These are phyloP conservation scores for Dynastes tityus DNA, from an alignment of 2,888 invertebrate genomes.

Conservation along the genomic window DNA sequence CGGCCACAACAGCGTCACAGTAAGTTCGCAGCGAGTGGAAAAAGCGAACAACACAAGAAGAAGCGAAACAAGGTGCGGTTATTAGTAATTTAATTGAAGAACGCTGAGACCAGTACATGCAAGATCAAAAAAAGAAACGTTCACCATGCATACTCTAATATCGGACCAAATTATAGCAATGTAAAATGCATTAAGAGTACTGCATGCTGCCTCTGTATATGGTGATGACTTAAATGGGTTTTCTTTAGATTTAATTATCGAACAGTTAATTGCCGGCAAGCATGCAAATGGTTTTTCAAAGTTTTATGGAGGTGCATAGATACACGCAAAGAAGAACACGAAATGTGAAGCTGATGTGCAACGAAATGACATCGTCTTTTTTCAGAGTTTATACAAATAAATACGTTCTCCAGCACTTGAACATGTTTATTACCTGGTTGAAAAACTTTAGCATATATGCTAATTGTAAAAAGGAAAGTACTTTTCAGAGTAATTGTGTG, in stretches of 20 bases:
- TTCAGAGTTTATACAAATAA: too few relatives aligned
- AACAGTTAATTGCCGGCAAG: background rate
- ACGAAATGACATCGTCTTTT: too few relatives aligned
- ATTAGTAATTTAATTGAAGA: conserved; percentile 25
- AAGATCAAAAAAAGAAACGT: background rate
- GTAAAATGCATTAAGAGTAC: background rate
- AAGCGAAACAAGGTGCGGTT: conserved; percentile 12
- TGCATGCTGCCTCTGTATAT: background rate
- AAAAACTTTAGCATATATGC: too few relatives aligned
- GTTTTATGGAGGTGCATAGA: background rate
- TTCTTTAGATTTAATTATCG: conserved; percentile 5
- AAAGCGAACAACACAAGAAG: background rate
- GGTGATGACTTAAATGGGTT: background rate
- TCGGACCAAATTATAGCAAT: background rate
- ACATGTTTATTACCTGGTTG: too few relatives aligned
- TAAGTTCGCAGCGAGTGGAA: background rate
- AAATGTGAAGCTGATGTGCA: too few relatives aligned
- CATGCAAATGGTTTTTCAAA: background rate
- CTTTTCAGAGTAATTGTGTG: too few relatives aligned
- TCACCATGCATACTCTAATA: background rate
- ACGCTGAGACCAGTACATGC: background rate
- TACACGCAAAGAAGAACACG: too few relatives aligned
- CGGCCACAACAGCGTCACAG: background rate
- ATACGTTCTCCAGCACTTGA: too few relatives aligned
- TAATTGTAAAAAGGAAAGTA: too few relatives aligned